These are phyloP conservation scores for Stigmatopora nigra DNA, from an alignment of 2,113 vertebrate species.

Conservation along the genomic window DNA sequence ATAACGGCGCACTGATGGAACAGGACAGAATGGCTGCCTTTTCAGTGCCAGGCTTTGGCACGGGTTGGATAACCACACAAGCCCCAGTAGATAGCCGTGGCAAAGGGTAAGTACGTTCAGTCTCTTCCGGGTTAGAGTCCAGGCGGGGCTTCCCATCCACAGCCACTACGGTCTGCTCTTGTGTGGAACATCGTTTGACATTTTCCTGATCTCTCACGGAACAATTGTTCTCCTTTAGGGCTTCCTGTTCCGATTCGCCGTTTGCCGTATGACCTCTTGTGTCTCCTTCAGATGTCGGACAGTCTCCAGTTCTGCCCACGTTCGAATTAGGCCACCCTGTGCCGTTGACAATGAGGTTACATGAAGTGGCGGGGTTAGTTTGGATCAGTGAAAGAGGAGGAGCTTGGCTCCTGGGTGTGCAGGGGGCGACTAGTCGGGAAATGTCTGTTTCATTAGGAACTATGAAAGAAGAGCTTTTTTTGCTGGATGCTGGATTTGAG, in stretches of 20 bases:
- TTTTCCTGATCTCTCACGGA: constrained; percentile 75
- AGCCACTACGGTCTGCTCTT: constrained; percentile 72
- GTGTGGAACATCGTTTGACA: constrained; percentile 72
- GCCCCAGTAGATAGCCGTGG: constrained; percentile 90
- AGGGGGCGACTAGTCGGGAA: constrained; percentile 26
- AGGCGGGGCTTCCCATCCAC: constrained; percentile 77
- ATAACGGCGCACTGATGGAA: constrained; percentile 82
- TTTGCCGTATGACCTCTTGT: constrained; percentile 41
- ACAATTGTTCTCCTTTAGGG: constrained; percentile 97
- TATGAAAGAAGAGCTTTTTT: constrained; percentile 66
- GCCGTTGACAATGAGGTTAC: constrained; percentile 97
- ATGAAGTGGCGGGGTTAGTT: constrained; percentile 71
- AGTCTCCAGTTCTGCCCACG: constrained; percentile 42
- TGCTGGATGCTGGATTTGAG: constrained; percentile 68
- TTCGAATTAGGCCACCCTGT: constrained; percentile 63
- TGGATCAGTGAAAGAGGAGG: constrained; percentile 56
- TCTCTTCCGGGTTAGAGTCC: constrained; percentile 80
- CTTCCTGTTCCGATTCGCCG: constrained; percentile 82
- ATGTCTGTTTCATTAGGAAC: constrained; percentile 38
- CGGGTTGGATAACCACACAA: constrained; percentile 94
- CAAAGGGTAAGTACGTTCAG: constrained; percentile 90
- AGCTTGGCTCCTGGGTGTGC: constrained; percentile 60
- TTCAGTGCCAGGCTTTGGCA: constrained; percentile 94
- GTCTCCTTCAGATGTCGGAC: constrained; percentile 17
- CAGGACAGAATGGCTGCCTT: constrained; percentile 83